Conservation (phyloP, 2,888 invertebrate species). For the Pachymerium ferrugineum region DNA sequence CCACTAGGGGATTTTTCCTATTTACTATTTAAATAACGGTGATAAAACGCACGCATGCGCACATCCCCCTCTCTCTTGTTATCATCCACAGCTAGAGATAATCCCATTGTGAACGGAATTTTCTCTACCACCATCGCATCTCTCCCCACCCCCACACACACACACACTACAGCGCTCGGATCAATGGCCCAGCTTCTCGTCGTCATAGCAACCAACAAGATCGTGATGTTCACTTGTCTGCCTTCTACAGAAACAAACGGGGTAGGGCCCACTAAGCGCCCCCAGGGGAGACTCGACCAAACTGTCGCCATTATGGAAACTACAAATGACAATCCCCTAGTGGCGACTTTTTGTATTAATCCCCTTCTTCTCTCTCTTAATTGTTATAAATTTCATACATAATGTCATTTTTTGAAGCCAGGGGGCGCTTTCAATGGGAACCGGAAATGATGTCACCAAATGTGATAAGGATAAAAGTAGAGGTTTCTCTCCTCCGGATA, state of each 20-base stretch:
- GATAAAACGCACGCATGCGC: constrained; percentile 27
- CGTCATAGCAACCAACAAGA: constrained; percentile 6
- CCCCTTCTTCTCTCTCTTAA: background rate
- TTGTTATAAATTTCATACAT: no score
- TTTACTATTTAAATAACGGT: constrained; percentile 14
- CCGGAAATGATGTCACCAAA: background rate
- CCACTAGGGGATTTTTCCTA: background rate
- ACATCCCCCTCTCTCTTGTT: constrained; percentile 2
- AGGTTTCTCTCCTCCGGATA: background rate
- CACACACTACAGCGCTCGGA: constrained; percentile 5
- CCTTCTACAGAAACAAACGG: constrained; percentile 24
- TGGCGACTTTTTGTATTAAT: constrained; percentile 16
- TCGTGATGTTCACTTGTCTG: constrained; percentile 27
- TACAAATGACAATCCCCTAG: constrained; percentile 10
- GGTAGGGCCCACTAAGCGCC: constrained; percentile 20
- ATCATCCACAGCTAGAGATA: constrained; percentile 25
- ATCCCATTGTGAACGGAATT: constrained; percentile 22
- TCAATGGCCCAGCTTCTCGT: constrained; percentile 23
- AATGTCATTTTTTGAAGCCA: constrained; percentile 10
- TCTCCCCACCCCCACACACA: constrained; percentile 18
- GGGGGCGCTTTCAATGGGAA: background rate
- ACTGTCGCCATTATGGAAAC: constrained; percentile 25
- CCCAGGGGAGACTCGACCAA: constrained; percentile 19
- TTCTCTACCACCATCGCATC: no score
- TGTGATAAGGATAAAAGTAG: background rate